Evolutionary conservation across 2,797 vertebrate species (phyloP).

Genomic region (Mormyrops boulengeri): DNA sequence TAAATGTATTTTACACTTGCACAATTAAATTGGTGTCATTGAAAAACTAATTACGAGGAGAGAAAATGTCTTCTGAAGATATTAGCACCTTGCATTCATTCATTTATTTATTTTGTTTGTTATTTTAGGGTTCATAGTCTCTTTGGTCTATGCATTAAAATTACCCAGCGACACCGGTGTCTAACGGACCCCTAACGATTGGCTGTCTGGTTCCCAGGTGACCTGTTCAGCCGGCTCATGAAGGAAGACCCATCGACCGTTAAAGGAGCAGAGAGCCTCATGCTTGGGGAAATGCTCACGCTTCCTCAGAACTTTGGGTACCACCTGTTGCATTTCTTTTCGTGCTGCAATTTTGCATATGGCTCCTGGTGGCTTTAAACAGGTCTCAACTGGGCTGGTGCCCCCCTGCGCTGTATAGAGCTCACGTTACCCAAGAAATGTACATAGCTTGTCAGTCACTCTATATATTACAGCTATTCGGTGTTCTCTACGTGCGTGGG

Average conservation of each 20-base stretch:
- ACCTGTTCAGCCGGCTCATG: constrained; percentile 84
- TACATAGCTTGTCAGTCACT: background rate
- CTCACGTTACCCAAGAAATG: background rate
- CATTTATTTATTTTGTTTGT: background rate
- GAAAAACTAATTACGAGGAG: background rate
- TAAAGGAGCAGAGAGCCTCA: constrained; percentile 84
- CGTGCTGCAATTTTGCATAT: background rate
- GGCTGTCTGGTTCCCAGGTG: constrained; percentile 55
- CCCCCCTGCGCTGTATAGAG: background rate
- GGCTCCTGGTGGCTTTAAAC: background rate
- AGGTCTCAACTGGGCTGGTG: background rate
- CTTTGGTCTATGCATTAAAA: background rate
- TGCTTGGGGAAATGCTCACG: constrained; percentile 97
- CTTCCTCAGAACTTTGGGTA: constrained; percentile 98
- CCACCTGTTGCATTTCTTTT: background rate
- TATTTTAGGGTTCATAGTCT: background rate
- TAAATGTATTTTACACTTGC: background rate
- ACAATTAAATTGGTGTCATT: background rate
- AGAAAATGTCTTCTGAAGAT: background rate
- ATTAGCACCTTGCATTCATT: background rate
- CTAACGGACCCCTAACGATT: background rate
- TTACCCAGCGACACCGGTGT: background rate
- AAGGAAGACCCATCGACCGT: constrained; percentile 90
- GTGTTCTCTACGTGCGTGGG: background rate
- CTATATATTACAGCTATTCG: background rate